Conservation (phyloP, 2,113 vertebrate species). For the Pelecanoides urinatrix region DNA sequence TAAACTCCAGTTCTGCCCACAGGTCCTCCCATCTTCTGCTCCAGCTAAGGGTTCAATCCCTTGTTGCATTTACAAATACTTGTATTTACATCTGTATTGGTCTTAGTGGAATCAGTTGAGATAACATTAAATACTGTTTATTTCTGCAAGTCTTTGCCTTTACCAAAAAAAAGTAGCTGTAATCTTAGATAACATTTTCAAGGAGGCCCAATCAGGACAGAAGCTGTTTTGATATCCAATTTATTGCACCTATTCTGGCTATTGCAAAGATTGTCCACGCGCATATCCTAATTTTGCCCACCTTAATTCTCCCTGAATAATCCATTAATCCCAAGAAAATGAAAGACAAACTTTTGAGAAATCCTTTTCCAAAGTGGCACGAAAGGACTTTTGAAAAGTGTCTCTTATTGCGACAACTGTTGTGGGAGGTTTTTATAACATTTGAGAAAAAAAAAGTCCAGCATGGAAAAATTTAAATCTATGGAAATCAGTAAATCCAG, state of each 20-base stretch:
- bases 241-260: neutral
- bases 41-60: neutral
- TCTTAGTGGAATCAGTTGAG: neutral
- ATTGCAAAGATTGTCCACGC: neutral
- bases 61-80: neutral
- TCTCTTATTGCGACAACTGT: neutral
- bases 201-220: neutral
- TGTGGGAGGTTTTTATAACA: neutral
- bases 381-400: neutral
- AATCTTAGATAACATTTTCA: neutral
- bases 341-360: neutral
- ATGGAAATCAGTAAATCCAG: conserved; percentile 43
- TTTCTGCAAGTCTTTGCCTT: neutral
- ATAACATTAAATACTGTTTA: neutral
- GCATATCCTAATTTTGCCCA: neutral
- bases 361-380: neutral
- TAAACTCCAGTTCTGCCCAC: neutral
- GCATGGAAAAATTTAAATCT: neutral
- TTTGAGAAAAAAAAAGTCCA: neutral
- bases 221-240: neutral
- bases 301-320: neutral
- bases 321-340: neutral
- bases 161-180: neutral
- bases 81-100: neutral
- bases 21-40: neutral